Conservation (phyloP, 2,888 invertebrate species). For the Masnerella sp. region DNA sequence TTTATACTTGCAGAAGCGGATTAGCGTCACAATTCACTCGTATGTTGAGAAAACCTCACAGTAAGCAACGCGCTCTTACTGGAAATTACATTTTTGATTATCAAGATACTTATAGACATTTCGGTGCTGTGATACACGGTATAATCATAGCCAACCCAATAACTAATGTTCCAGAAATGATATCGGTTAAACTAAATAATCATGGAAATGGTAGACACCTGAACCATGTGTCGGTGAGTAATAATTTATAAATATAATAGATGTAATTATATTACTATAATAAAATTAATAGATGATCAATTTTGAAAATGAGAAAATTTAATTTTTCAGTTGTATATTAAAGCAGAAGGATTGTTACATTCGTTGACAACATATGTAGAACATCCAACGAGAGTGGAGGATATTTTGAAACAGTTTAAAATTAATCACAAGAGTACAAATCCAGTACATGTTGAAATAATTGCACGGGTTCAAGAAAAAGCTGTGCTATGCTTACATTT, state of each 20-base stretch:
- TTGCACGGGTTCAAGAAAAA: slow-evolving; percentile 83
- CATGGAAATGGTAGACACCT: slow-evolving; percentile 81
- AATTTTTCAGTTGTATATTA: slow-evolving; percentile 80
- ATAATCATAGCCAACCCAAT: slow-evolving; percentile 83
- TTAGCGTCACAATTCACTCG: slow-evolving; percentile 83
- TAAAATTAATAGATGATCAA: neutral
- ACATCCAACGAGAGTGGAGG: slow-evolving; percentile 80
- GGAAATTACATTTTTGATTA: slow-evolving; percentile 86
- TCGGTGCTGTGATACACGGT: slow-evolving; percentile 81
- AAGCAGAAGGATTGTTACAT: slow-evolving; percentile 79
- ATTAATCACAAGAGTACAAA: slow-evolving; percentile 76
- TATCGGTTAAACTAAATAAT: slow-evolving; percentile 80
- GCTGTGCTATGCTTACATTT: slow-evolving; percentile 83
- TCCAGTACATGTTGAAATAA: slow-evolving; percentile 83
- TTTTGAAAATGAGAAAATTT: neutral
- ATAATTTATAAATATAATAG: neutral
- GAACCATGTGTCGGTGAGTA: slow-evolving; percentile 81
- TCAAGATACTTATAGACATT: slow-evolving; percentile 82
- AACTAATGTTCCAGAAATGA: slow-evolving; percentile 83
- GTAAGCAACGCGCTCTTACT: slow-evolving; percentile 82
- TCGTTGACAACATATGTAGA: slow-evolving; percentile 78
- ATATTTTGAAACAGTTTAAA: slow-evolving; percentile 78
- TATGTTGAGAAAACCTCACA: slow-evolving; percentile 81
- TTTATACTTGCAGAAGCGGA: slow-evolving; percentile 80
- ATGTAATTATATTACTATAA: neutral